Conservation (phyloP, 2,797 vertebrate genomes). For the Propithecus perrieri region DNA sequence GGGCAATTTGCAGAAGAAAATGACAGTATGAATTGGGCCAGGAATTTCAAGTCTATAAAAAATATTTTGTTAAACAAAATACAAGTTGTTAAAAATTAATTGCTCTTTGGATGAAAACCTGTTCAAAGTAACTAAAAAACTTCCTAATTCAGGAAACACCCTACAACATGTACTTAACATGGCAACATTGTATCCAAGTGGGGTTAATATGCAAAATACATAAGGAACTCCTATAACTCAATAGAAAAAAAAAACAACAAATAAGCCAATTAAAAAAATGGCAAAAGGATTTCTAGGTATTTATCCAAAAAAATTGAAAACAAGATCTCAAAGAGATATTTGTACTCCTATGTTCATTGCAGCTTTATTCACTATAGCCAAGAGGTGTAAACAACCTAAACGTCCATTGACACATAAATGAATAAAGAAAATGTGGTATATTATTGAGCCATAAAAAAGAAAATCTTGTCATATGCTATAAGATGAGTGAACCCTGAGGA, state of each 20-base stretch:
- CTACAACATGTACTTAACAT: not conserved
- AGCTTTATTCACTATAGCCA: not conserved
- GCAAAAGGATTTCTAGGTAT: not conserved
- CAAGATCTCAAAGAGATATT: not conserved
- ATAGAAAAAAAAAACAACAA: not conserved
- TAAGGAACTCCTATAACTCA: not conserved
- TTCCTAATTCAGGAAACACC: not conserved
- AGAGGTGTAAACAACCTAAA: not conserved
- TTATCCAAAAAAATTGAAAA: not conserved
- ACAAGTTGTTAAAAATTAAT: conserved; percentile 22
- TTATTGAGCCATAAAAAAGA: not conserved
- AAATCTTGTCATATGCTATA: not conserved
- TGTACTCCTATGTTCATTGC: not conserved
- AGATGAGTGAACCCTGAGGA: not conserved
- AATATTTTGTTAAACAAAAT: not conserved
- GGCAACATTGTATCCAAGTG: not conserved
- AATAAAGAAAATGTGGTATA: not conserved
- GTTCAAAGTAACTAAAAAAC: not conserved
- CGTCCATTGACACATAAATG: not conserved
- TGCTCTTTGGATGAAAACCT: conserved; percentile 4
- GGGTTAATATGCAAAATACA: not conserved
- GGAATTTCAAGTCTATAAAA: not conserved
- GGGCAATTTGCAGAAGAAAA: not conserved
- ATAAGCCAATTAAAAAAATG: not conserved
- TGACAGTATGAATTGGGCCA: not conserved